These are phyloP conservation scores for Narcine bancroftii DNA, from an alignment of 2,113 vertebrate genomes.

Conservation along the genomic window DNA sequence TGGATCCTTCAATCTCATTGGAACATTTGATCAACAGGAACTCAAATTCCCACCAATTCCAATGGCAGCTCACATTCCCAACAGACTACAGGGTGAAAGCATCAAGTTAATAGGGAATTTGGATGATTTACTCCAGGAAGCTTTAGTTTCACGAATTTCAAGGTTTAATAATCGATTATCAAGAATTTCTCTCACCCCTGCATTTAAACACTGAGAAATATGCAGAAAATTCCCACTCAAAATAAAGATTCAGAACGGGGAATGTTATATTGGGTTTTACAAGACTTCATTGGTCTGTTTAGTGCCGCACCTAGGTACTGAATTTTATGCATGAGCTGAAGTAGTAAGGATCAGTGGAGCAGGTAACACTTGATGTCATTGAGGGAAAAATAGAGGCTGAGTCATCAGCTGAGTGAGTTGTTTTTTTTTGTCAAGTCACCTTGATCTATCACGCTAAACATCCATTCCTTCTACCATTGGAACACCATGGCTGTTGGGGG, in stretches of 20 bases:
- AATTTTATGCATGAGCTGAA: background rate
- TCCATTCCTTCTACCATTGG: too few species aligned
- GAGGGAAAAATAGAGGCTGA: too few species aligned
- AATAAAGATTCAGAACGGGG: background rate
- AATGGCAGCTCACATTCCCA: background rate
- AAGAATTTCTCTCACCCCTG: background rate
- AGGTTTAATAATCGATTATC: background rate
- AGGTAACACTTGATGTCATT: background rate
- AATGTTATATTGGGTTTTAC: background rate
- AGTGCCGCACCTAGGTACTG: too few species aligned
- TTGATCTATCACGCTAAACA: too few species aligned
- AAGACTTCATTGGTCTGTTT: background rate
- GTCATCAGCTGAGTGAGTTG: background rate
- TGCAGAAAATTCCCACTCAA: background rate
- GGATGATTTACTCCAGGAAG: background rate
- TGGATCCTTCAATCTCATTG: background rate
- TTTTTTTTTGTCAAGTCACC: background rate
- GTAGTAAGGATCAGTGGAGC: background rate
- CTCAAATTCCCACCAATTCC: background rate
- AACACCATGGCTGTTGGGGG: too few species aligned
- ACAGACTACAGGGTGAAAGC: background rate
- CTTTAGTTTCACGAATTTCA: background rate
- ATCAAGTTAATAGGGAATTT: background rate
- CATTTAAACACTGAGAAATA: background rate
- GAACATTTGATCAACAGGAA: background rate